Percentiles rank a stretch among this genome's conserved stretches.
Conservation (phyloP, 2,888 invertebrate genomes). For the Chymomyza caudatula region DNA sequence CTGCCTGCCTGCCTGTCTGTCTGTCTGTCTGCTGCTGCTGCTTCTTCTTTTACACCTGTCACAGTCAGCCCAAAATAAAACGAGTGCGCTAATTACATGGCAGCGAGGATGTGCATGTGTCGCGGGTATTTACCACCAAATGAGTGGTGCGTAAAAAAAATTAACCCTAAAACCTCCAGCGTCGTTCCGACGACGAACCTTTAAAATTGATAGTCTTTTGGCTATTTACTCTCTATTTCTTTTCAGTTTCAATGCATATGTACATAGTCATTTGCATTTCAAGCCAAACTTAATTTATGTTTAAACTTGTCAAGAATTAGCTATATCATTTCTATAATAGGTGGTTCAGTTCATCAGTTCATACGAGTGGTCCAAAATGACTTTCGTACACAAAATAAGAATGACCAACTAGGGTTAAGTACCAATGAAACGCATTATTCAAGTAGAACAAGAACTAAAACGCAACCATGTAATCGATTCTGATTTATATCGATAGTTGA, state of each 20-base stretch:
- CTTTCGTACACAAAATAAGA: too few relatives aligned
- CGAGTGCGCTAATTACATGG: not conserved
- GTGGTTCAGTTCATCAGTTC: too few relatives aligned
- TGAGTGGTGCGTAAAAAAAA: not conserved
- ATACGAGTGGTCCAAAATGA: too few relatives aligned
- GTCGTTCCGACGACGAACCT: too few relatives aligned
- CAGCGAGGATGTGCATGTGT: not conserved
- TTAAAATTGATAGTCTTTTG: too few relatives aligned
- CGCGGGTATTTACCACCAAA: not conserved
- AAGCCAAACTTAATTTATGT: too few relatives aligned
- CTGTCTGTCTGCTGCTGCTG: not conserved
- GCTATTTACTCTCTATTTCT: too few relatives aligned
- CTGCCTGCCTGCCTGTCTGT: not conserved
- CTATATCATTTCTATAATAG: too few relatives aligned
- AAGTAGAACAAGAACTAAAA: not conserved
- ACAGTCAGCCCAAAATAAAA: not conserved
- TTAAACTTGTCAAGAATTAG: too few relatives aligned
- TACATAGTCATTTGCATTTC: too few relatives aligned
- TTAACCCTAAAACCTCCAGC: not conserved
- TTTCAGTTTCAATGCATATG: too few relatives aligned
- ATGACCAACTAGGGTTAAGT: too few relatives aligned
- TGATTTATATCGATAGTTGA: not conserved
- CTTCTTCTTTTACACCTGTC: slow-evolving; percentile 5
- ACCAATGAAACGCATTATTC: slow-evolving; percentile 1
- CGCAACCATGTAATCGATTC: not conserved